Evolutionary conservation across 2,888 invertebrate species (phyloP).

Genomic region (Peribatodes rhomboidaria): DNA sequence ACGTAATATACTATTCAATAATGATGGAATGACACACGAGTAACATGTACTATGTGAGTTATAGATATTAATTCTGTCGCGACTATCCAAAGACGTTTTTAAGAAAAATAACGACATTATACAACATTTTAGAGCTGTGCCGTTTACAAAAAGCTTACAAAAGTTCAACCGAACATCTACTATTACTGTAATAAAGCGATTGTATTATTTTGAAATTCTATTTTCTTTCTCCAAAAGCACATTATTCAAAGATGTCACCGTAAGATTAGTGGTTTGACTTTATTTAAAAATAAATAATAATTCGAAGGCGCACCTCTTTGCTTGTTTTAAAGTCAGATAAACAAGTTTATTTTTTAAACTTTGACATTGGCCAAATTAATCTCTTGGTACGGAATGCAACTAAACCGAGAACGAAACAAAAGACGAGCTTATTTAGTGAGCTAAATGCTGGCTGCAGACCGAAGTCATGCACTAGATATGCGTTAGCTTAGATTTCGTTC

Average conservation of each 20-base stretch:
- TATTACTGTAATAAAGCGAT: conserved; percentile 69
- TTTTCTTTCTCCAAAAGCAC: conserved; percentile 66
- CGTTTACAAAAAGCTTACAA: conserved; percentile 58
- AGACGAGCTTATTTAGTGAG: too few relatives aligned
- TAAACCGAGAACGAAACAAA: too few relatives aligned
- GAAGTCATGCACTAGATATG: too few relatives aligned
- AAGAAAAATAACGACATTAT: too few relatives aligned
- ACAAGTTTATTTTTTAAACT: too few relatives aligned
- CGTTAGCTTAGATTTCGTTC: too few relatives aligned
- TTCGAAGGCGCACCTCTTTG: not conserved
- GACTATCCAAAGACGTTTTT: not conserved
- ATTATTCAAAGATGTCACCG: conserved; percentile 45
- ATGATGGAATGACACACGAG: not conserved
- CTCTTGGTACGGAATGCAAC: too few relatives aligned
- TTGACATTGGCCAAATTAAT: too few relatives aligned
- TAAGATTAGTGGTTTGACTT: conserved; percentile 50
- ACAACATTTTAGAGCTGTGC: conserved; percentile 25
- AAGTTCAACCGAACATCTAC: conserved; percentile 68
- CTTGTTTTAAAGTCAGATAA: not conserved
- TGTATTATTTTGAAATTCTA: conserved; percentile 60
- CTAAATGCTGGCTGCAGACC: too few relatives aligned
- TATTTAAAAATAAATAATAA: not conserved
- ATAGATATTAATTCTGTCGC: too few relatives aligned
- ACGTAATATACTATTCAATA: not conserved
- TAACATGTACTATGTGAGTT: not conserved